A percentile compares a stretch with the other conserved stretches of the same genome.
Evolutionary conservation across 2,113 vertebrate species (phyloP).

Genomic region (Bagarius yarrelli): DNA sequence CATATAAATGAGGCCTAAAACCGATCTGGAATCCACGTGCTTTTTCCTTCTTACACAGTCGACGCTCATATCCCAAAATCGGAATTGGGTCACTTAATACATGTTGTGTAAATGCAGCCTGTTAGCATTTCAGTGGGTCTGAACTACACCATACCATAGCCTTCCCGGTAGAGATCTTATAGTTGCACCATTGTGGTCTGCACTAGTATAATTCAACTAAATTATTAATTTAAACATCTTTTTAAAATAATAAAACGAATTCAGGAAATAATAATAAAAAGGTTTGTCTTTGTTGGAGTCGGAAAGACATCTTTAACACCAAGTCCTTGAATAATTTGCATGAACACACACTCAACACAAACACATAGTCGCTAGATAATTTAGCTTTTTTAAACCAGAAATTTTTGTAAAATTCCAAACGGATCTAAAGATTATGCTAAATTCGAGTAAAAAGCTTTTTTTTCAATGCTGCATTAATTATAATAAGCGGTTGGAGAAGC

Average conservation of each 20-base stretch:
- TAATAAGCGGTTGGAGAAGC: slow-evolving; percentile 3
- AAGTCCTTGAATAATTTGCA: slow-evolving; percentile 25
- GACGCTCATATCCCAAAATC: no score
- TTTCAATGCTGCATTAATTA: slow-evolving; percentile 35
- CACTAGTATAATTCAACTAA: no score
- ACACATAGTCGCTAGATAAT: slow-evolving; percentile 19
- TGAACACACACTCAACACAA: slow-evolving; percentile 15
- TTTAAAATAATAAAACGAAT: not conserved
- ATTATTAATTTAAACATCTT: no score
- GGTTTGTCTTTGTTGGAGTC: not conserved
- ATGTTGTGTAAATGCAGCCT: no score
- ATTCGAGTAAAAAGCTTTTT: slow-evolving; percentile 13
- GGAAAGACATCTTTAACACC: slow-evolving; percentile 22
- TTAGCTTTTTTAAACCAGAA: slow-evolving; percentile 49
- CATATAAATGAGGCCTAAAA: no score
- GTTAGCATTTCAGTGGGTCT: not conserved
- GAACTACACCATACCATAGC: not conserved
- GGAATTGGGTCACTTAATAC: no score
- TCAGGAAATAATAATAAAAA: not conserved
- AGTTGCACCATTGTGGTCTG: not conserved
- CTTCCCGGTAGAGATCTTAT: not conserved
- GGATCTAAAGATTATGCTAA: slow-evolving; percentile 29
- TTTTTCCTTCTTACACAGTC: no score
- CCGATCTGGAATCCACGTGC: no score
- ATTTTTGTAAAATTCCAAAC: slow-evolving; percentile 45